phyloP scores from a whole-genome alignment of 2,797 vertebrate genomes.

The Coregonus suidteri region DNA sequence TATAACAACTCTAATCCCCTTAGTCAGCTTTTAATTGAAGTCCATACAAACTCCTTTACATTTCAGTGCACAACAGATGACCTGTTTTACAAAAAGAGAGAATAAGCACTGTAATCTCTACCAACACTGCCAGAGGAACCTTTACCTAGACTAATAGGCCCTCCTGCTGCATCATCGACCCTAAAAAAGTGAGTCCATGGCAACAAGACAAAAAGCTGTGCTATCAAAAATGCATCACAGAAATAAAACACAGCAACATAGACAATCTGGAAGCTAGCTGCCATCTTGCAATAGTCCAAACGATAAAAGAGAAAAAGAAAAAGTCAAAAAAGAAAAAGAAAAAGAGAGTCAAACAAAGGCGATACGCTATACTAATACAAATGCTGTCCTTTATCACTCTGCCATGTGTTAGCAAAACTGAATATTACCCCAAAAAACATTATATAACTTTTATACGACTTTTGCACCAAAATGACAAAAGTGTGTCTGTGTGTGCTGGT shows the following conservation, averaged over 20 bases:
- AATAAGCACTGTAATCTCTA: constrained; percentile 70
- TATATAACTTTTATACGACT: constrained; percentile 68
- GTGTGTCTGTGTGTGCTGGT: constrained; percentile 86
- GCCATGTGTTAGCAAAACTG: constrained; percentile 88
- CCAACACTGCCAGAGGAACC: constrained; percentile 70
- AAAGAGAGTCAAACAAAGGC: constrained; percentile 74
- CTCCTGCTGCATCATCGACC: constrained; percentile 66
- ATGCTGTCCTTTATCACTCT: constrained; percentile 80
- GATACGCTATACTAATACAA: constrained; percentile 95
- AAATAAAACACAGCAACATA: constrained; percentile 81
- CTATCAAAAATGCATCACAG: constrained; percentile 75
- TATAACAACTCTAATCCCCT: constrained; percentile 78
- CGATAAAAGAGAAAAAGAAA: constrained; percentile 54
- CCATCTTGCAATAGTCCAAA: constrained; percentile 69
- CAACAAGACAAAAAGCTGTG: constrained; percentile 55
- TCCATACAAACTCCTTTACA: constrained; percentile 74
- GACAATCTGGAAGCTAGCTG: constrained; percentile 82
- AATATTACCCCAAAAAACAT: constrained; percentile 82
- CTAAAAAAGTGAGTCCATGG: constrained; percentile 68
- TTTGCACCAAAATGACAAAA: constrained; percentile 93
- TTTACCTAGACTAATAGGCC: constrained; percentile 15
- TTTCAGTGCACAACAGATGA: constrained; percentile 77
- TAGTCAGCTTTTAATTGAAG: constrained; percentile 76
- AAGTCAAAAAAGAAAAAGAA: constrained; percentile 44
- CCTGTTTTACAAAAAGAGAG: constrained; percentile 74